phyloP scores from a whole-genome alignment of 2,113 vertebrate species.

The Shinisaurus crocodilurus region DNA sequence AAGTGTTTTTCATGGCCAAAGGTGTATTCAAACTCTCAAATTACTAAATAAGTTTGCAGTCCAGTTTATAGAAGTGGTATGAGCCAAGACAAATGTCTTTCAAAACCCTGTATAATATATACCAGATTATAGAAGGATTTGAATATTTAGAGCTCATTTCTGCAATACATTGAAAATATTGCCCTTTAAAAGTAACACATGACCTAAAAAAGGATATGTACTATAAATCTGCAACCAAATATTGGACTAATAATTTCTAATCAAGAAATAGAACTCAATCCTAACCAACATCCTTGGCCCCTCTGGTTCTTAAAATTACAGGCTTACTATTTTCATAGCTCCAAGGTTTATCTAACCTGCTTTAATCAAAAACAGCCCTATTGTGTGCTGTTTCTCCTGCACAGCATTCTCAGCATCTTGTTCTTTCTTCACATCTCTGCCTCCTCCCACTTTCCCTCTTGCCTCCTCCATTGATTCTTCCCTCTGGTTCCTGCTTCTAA shows the following conservation, averaged over 20 bases:
- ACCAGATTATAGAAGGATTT: not conserved
- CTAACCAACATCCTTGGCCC: not conserved
- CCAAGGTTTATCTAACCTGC: not conserved
- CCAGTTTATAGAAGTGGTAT: slow-evolving; percentile 3
- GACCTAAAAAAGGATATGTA: not conserved
- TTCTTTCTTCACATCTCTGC: not conserved
- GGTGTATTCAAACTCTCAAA: slow-evolving; percentile 35
- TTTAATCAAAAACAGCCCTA: not conserved
- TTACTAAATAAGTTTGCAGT: not conserved
- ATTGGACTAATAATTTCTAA: not conserved
- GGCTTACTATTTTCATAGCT: not conserved
- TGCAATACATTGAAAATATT: not conserved
- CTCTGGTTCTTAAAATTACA: not conserved
- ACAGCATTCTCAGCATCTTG: not conserved
- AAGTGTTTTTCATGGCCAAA: slow-evolving; percentile 46
- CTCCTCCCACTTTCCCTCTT: not conserved
- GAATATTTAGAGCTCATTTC: not conserved
- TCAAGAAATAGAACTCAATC: not conserved
- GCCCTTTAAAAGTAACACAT: not conserved
- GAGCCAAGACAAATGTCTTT: not conserved
- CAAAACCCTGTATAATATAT: not conserved
- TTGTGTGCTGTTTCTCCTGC: not conserved
- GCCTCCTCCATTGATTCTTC: not conserved
- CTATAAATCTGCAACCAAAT: not conserved
- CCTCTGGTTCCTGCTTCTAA: not conserved